phyloP scores from a whole-genome alignment of 2,113 vertebrate species.

The Scopus umbretta region DNA sequence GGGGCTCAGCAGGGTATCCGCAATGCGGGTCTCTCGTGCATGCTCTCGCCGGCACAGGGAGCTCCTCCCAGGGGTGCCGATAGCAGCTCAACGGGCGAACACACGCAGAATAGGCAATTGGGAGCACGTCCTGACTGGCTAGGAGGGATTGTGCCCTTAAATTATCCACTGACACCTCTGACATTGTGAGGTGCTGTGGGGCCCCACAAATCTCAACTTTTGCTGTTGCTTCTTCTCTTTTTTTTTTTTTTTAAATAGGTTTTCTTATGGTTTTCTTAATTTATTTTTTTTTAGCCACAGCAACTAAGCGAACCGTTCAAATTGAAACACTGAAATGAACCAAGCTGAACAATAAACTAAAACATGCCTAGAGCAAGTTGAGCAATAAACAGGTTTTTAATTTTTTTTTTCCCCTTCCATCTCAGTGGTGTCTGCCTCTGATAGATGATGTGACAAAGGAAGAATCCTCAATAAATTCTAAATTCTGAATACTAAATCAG shows the following conservation, averaged over 20 bases:
- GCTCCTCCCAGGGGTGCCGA: not conserved
- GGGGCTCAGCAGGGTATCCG: constrained; percentile 1
- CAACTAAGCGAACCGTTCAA: constrained; percentile 71
- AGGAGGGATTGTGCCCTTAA: not conserved
- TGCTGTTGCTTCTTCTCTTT: not conserved
- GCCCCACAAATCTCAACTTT: constrained; percentile 53
- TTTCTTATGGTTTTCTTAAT: constrained; percentile 67
- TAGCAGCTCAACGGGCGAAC: not conserved
- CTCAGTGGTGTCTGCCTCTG: constrained; percentile 75
- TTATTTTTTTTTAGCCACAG: constrained; percentile 68
- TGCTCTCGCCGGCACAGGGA: not conserved
- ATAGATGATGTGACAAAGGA: constrained; percentile 77
- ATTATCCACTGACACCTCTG: constrained; percentile 54
- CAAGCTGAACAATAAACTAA: constrained; percentile 82
- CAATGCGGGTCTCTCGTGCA: not conserved
- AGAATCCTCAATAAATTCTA: constrained; percentile 75
- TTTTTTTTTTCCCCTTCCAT: constrained; percentile 70
- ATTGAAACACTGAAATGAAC: constrained; percentile 74
- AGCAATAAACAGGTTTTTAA: constrained; percentile 85
- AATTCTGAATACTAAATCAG: constrained; percentile 80
- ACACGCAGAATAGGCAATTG: not conserved
- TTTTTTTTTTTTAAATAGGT: constrained; percentile 35
- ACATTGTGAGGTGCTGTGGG: constrained; percentile 55
- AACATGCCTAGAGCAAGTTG: constrained; percentile 80
- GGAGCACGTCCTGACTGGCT: not conserved